phyloP scores from a whole-genome alignment of 2,113 vertebrate species.

The Tetrao urogallus region DNA sequence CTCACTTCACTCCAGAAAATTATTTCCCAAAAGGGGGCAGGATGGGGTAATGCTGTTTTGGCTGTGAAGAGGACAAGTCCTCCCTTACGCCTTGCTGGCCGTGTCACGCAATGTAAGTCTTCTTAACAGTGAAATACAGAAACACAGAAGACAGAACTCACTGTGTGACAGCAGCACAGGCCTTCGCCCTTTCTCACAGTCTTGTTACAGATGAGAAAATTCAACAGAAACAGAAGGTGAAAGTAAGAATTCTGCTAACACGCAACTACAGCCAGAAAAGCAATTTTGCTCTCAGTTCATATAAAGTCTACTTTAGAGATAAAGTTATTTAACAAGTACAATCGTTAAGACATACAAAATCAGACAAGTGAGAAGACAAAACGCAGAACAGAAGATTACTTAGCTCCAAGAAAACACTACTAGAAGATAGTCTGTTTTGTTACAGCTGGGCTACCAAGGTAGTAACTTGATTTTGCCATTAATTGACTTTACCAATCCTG shows the following conservation, averaged over 20 bases:
- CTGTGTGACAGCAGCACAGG: background rate
- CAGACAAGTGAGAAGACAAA: background rate
- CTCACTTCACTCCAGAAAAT: background rate
- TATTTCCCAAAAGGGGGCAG: background rate
- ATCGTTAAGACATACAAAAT: background rate
- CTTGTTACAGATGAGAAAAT: background rate
- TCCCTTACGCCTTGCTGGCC: background rate
- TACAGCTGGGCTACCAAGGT: background rate
- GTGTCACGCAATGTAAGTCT: background rate
- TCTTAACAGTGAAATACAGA: background rate
- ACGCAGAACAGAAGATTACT: background rate
- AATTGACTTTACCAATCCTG: background rate
- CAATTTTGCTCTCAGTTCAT: background rate
- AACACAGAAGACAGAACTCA: background rate
- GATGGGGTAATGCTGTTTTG: background rate
- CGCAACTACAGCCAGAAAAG: background rate
- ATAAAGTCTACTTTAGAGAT: background rate
- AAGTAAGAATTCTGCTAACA: background rate
- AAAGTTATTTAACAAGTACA: background rate
- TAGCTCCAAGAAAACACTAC: background rate
- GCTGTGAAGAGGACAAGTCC: background rate
- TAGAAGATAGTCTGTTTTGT: background rate
- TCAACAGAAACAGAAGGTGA: background rate
- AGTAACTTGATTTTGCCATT: background rate
- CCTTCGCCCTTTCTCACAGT: background rate